Evolutionary conservation across 2,797 vertebrate genomes (phyloP), one percentile per base, ranked within the genome.

Genomic region (Falco cherrug): DNA sequence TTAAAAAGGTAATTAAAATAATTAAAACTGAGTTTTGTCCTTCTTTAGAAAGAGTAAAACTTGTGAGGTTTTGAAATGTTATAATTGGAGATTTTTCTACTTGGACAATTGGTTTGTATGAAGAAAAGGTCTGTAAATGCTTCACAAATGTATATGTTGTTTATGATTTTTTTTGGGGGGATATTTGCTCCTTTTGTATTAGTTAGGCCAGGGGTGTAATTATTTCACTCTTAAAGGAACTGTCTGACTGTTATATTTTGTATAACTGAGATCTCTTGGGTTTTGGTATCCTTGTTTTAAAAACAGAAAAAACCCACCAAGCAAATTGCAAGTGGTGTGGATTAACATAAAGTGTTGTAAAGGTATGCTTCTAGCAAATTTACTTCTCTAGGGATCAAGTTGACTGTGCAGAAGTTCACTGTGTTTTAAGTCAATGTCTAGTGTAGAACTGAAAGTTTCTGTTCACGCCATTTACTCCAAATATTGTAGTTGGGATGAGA

Each of bases 381-480:
- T 95, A 79, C 48, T 79, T 90, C 84, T 94, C 50, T 92, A 68
- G 74, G 67, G 65, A 89, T 84, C 86, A 96, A 94, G 93, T 83
- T 1, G 0, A 85, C 61, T 95, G 91, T 91, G 85, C 76, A 91
- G 79, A 94, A 91, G 20, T 70, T 94, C 16, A 14, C 81, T 96
- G 84, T 90, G 91, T 70, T 96, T 96, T 93, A 80, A 83, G 92
- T 84, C 84, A 86, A 82, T 69, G 80, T 65, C 53, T 97, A 70
- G 50, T 77, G 73, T 89, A 83, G 77, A 91, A 81, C 87, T 91
- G 35, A 77, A 95, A 94, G 88, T 95, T 97, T 96, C 89, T 96
- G 11, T 97, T 97, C 96, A 96, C 89, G 77, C 91, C 92, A 96
- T 97, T 97, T 96, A 94, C 89, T 95, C 87, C 87, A 95, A 76